These are phyloP conservation scores for Hydriomena furcata DNA, from an alignment of 2,888 invertebrate genomes.

Conservation along the genomic window DNA sequence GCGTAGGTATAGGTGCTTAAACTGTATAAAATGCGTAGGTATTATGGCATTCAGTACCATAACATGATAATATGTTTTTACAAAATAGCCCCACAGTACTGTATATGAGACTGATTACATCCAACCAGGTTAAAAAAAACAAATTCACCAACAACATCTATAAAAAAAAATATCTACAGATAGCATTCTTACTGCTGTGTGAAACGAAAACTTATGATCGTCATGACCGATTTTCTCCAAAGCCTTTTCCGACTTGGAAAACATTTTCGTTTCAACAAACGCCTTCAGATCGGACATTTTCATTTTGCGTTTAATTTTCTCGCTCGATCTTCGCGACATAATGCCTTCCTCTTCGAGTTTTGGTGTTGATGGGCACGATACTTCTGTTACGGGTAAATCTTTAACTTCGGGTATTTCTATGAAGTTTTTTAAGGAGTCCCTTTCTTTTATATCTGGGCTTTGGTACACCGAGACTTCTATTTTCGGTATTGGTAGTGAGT, in stretches of 20 bases:
- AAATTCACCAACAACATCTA: slow-evolving; percentile 24
- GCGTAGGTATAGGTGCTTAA: too few species aligned
- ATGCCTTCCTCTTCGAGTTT: slow-evolving; percentile 68
- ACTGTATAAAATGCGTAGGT: too few species aligned
- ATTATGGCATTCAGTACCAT: too few species aligned
- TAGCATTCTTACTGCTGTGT: slow-evolving; percentile 85
- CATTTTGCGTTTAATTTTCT: slow-evolving; percentile 92
- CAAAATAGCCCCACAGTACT: too few species aligned
- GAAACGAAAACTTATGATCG: slow-evolving; percentile 84
- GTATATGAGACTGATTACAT: background rate
- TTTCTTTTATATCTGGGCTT: slow-evolving; percentile 87
- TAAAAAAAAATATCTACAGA: slow-evolving; percentile 76
- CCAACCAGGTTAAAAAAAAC: slow-evolving; percentile 8
- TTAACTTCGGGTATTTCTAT: slow-evolving; percentile 90
- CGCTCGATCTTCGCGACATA: slow-evolving; percentile 87
- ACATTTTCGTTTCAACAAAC: slow-evolving; percentile 95
- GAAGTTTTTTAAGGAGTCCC: slow-evolving; percentile 87
- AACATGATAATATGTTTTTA: too few species aligned
- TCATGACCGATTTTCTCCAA: slow-evolving; percentile 94
- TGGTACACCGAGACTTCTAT: slow-evolving; percentile 94
- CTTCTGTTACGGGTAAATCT: slow-evolving; percentile 86
- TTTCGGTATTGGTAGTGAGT: slow-evolving; percentile 96
- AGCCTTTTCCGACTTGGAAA: slow-evolving; percentile 96
- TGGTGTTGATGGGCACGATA: slow-evolving; percentile 55
- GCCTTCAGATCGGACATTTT: slow-evolving; percentile 96